Percentiles rank a stretch among this genome's conserved stretches.
These are phyloP conservation scores for Eristalis arbustorum DNA, from an alignment of 2,888 invertebrate species.

Conservation along the genomic window DNA sequence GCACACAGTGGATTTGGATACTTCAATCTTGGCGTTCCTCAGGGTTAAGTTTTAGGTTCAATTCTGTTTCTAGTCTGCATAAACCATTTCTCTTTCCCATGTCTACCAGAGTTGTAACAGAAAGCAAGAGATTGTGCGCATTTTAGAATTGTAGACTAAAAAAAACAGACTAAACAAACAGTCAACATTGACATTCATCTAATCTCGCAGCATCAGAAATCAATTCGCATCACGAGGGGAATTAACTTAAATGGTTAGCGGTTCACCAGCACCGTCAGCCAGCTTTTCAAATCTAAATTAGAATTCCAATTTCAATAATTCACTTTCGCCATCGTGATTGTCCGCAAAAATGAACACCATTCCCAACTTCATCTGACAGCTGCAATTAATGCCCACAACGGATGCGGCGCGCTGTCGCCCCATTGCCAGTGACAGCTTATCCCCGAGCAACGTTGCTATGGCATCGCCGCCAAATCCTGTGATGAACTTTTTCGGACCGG, in stretches of 20 bases:
- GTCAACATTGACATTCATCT: background rate
- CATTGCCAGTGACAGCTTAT: constrained; percentile 2
- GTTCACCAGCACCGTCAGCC: background rate
- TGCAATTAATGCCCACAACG: constrained; percentile 1
- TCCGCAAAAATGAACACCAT: constrained; percentile 3
- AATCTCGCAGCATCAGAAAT: background rate
- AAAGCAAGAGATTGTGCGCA: no score
- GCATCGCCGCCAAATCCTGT: constrained; percentile 15
- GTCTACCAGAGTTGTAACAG: no score
- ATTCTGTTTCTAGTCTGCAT: no score
- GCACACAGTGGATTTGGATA: no score
- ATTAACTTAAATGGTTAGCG: background rate
- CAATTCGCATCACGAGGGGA: background rate
- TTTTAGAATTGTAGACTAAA: no score
- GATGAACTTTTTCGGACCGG: constrained; percentile 11
- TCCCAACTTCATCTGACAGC: constrained; percentile 14
- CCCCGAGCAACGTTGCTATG: constrained; percentile 3
- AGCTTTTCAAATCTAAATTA: background rate
- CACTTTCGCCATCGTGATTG: background rate
- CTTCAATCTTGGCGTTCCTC: no score
- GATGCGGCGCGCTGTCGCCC: background rate
- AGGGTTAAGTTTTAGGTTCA: no score
- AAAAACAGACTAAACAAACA: no score
- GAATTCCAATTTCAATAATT: background rate
- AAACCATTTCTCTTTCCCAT: no score